Conservation (phyloP, 2,888 invertebrate genomes). For the Scaptomyza flava region DNA sequence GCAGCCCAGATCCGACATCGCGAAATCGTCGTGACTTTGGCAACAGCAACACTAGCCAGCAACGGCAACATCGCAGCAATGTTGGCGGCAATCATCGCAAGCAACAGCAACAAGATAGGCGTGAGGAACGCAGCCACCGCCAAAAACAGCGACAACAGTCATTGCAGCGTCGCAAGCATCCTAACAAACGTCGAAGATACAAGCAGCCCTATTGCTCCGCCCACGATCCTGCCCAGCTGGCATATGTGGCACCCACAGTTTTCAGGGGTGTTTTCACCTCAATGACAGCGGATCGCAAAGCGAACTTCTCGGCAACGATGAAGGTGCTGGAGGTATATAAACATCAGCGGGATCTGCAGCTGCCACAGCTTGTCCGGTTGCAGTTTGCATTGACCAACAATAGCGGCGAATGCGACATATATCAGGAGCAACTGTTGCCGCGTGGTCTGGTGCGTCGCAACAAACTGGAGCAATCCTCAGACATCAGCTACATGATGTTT, state of each 20-base stretch:
- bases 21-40: slow-evolving; percentile 82
- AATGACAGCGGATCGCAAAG: slow-evolving; percentile 86
- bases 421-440: slow-evolving; percentile 82
- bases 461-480: slow-evolving; percentile 82
- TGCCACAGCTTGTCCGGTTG: slow-evolving; percentile 82
- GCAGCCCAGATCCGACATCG: slow-evolving; percentile 67
- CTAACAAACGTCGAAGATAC: slow-evolving; percentile 63
- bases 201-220: slow-evolving; percentile 86
- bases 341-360: slow-evolving; percentile 85
- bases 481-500: slow-evolving; percentile 82
- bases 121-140: slow-evolving; percentile 41
- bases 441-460: slow-evolving; percentile 82
- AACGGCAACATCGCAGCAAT: slow-evolving; percentile 46
- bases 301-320: slow-evolving; percentile 88
- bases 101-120: slow-evolving; percentile 55
- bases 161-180: slow-evolving; percentile 51
- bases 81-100: slow-evolving; percentile 40
- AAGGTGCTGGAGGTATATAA: slow-evolving; percentile 88
- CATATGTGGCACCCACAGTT: slow-evolving; percentile 88
- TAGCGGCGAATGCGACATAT: slow-evolving; percentile 84
- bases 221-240: slow-evolving; percentile 88
- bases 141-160: slow-evolving; percentile 42
- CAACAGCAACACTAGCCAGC: slow-evolving; percentile 28
- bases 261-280: slow-evolving; percentile 88
- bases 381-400: slow-evolving; percentile 83